Conservation (phyloP, 2,888 invertebrate genomes). For the Dicyrtomina minuta region DNA sequence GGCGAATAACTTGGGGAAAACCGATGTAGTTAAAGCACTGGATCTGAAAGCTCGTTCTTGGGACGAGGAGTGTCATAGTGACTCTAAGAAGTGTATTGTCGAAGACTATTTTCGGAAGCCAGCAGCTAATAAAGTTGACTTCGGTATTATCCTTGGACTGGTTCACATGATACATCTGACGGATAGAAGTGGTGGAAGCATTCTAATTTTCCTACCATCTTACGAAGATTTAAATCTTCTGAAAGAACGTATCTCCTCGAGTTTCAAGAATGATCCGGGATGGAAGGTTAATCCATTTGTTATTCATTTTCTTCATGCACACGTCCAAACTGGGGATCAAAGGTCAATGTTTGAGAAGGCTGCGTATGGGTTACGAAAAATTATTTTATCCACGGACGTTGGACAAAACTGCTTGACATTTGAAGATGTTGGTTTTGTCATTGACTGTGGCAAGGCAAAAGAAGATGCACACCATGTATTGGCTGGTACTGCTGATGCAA, state of each 20-base stretch:
- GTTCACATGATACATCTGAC: slow-evolving; percentile 9
- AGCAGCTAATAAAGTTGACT: slow-evolving; percentile 5
- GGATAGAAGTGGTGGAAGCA: background rate
- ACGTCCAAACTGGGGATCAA: slow-evolving; percentile 76
- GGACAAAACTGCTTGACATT: slow-evolving; percentile 96
- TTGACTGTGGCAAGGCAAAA: too few relatives aligned
- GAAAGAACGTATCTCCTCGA: slow-evolving; percentile 86
- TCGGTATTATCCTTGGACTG: background rate
- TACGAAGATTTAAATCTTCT: too few relatives aligned
- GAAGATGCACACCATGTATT: too few relatives aligned
- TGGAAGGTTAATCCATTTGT: slow-evolving; percentile 60
- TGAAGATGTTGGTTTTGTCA: too few relatives aligned
- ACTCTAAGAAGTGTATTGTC: too few relatives aligned
- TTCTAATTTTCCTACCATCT: slow-evolving; percentile 89
- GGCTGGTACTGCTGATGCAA: background rate
- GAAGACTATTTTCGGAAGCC: too few relatives aligned
- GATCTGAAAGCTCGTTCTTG: background rate
- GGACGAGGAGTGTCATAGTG: background rate
- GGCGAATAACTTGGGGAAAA: background rate
- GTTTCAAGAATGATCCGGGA: slow-evolving; percentile 58
- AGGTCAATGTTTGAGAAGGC: slow-evolving; percentile 70
- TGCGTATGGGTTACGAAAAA: slow-evolving; percentile 71
- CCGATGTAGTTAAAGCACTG: background rate
- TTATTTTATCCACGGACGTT: slow-evolving; percentile 93
- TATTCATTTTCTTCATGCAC: slow-evolving; percentile 60